Evolutionary conservation across 1,140 invertebrate species (phyloP), one percentile per base, ranked within the genome.

Genomic region (Ericerus pela): DNA sequence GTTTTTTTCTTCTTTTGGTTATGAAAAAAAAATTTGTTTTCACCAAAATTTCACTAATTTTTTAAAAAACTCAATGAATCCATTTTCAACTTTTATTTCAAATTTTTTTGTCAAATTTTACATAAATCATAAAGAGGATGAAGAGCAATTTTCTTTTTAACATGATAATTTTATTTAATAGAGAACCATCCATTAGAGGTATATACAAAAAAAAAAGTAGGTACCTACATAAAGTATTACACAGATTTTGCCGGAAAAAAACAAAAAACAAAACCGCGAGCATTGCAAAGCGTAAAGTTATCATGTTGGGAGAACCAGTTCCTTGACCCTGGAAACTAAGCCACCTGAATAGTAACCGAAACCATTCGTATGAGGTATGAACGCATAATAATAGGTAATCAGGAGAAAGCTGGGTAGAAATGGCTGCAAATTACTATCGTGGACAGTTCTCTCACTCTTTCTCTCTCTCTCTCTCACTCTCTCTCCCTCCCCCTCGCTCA

Each of bases 381-480:
- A 47, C 41, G 41, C 41, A 47, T 47, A 47, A 47, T 47, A 47
- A 47, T 47, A 47, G 41, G 41, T 47, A 47, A 47, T 47, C 41
- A 47, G 41, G 41, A 24, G 41, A 47, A 47, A 47, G 41, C 41
- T 47, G 26, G 20, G 16, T n/a, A n/a, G n/a, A n/a, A n/a, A 38
- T 38, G 36, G 26, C 41, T 47, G 41, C 41, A 47, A 47, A 47
- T 47, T 47, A 47, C 41, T 24, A n/a, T 22, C 41, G 41, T 18
- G 10, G 20, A 24, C 22, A 24, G 41, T 47, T 47, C 26, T 47
- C 41, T 18, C 41, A 24, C 26, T 47, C 11, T 14, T 47, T 14
- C n/a, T n/a, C 8, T 33, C 30, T 10, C 30, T 33, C 30, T 38
- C 36, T 38, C 20, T 38, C 20, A 14, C 30, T 33, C 30, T 33